Base-by-base conservation (phyloP, 1,140 invertebrate genomes). In the Neoseiulus cucumeris region DNA sequence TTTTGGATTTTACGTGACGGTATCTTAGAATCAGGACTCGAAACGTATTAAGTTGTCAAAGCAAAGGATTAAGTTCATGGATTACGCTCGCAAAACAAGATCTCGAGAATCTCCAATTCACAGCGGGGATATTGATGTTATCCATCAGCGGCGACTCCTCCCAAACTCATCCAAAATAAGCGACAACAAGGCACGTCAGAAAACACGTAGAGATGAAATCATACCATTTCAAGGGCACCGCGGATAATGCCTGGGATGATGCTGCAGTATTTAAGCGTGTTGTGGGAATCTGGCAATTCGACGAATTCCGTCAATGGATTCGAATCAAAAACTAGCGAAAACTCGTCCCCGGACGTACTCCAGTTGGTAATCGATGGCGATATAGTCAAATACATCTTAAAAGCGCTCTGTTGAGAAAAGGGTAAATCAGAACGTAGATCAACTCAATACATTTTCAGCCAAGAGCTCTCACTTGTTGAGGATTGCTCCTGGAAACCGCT, bases 241-340 rank as follows among this genome's bases (percentile, higher is more conserved):
- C 91, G 79, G 64, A 96, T 84, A 25, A 90, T 88, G 18, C 96
- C 96, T 70, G 89, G 88, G 41, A 98, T 80, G 55, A 98, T 81
- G 74, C 93, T 93, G 69, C 90, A 95, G 75, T 98, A 99, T 72
- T 91, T 90, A 0, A 99, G 79, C 51, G 83, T 82, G 42, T 80
- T 77, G 72, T 83, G 86, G 55, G 88, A 79, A 73, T 94, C 91
- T 5, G 95, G 95, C 69, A 98, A 80, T 78, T 99, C 95, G 4
- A 97, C 93, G 82, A 97, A 96, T 76, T 99, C 95, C n/a, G 88
- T 91, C 17, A 99, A 75, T 0, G 95, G 94, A 79, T 96, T 98
- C 39, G 85, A 82, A 69, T 98, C 94, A 74, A 98, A 85, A 0
- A 91, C 83, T 2, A 98, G 78, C 0, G 93, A 97, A 79, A 98